Evolutionary conservation across 35 echinoderm and acorn worm genomes (phyloP).

Genomic region (Patiria miniata): DNA sequence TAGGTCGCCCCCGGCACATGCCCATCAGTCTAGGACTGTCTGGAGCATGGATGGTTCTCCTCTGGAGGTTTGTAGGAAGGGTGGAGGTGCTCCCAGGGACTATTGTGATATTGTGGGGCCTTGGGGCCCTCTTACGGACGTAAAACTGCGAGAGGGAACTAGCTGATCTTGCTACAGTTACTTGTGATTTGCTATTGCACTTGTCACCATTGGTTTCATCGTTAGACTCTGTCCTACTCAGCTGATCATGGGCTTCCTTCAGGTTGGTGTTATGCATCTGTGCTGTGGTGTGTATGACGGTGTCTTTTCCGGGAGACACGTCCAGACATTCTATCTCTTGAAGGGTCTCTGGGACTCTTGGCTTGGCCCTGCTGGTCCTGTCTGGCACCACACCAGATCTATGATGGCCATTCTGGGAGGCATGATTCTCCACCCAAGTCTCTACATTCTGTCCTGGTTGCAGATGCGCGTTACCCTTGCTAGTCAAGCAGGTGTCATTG

Average conservation of each 20-base stretch:
- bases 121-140: slow-evolving; percentile 34
- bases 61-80: background rate
- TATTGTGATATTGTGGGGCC: slow-evolving; percentile 20
- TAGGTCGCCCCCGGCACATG: background rate
- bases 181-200: slow-evolving; percentile 8
- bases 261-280: background rate
- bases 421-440: slow-evolving; percentile 31
- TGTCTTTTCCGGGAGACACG: background rate
- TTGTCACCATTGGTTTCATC: slow-evolving; percentile 30
- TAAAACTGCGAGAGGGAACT: slow-evolving; percentile 69
- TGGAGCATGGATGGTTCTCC: slow-evolving; percentile 3
- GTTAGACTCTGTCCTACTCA: background rate
- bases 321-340: slow-evolving; percentile 3
- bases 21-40: slow-evolving; percentile 1
- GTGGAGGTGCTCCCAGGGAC: slow-evolving; percentile 23
- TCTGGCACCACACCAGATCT: background rate
- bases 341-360: background rate
- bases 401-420: background rate
- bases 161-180: slow-evolving; percentile 15
- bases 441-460: background rate
- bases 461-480: background rate
- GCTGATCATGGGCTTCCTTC: background rate
- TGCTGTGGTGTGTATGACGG: background rate
- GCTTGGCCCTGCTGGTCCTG: background rate
- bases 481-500: background rate